Conservation (phyloP, 2,797 vertebrate genomes). For the Ptychadena robeensis region DNA sequence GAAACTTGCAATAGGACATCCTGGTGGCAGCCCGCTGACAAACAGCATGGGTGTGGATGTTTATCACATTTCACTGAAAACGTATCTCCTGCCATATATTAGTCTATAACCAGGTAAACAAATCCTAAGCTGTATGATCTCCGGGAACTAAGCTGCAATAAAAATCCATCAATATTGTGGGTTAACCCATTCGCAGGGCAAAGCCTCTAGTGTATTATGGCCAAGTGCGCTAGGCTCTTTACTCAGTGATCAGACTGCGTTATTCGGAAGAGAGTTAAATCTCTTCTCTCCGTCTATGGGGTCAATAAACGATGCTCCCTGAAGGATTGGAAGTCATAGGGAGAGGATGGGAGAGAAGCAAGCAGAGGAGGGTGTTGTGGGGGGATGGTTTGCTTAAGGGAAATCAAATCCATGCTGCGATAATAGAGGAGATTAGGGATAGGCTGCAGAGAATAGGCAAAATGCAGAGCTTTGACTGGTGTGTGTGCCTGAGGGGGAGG, state of each 20-base stretch:
- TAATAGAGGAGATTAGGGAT: constrained; percentile 54
- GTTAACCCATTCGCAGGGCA: constrained; percentile 7
- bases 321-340: constrained; percentile 29
- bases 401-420: constrained; percentile 57
- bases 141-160: neutral
- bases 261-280: neutral
- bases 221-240: neutral
- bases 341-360: constrained; percentile 22
- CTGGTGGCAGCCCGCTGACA: constrained; percentile 18
- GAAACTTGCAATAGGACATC: neutral
- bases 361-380: neutral
- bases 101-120: constrained; percentile 33
- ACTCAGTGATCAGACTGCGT: neutral
- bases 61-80: constrained; percentile 23
- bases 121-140: constrained; percentile 1
- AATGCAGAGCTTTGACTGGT: constrained; percentile 19
- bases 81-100: constrained; percentile 2
- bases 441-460: constrained; percentile 41
- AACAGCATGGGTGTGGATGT: constrained; percentile 31
- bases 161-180: constrained; percentile 7
- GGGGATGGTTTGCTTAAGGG: constrained; percentile 36
- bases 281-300: neutral
- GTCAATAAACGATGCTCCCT: constrained; percentile 32
- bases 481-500: neutral
- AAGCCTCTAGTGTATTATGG: neutral